phyloP scores from a whole-genome alignment of 1,140 invertebrate genomes.

The Bombus huntii region DNA sequence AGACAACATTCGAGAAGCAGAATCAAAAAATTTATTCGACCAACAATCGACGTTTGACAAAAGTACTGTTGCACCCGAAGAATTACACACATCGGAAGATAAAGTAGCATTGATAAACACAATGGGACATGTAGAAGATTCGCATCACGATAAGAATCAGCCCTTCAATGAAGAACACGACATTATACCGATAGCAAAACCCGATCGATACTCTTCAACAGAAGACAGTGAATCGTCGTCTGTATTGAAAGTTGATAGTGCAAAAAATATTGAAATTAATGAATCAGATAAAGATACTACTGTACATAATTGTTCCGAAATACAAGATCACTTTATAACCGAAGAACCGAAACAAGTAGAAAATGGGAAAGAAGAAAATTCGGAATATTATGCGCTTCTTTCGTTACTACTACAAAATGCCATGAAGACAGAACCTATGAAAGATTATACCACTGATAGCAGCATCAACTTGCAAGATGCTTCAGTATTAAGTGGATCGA shows the following conservation, averaged over 20 bases:
- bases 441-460: neutral
- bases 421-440: too few relatives aligned
- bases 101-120: too few relatives aligned
- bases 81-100: neutral
- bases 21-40: neutral
- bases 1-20: neutral
- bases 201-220: too few relatives aligned
- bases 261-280: too few relatives aligned
- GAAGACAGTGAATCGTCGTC: too few relatives aligned
- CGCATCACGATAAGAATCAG: neutral
- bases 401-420: neutral
- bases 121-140: too few relatives aligned
- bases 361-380: too few relatives aligned
- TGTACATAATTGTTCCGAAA: too few relatives aligned
- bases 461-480: neutral
- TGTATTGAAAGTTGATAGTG: too few relatives aligned
- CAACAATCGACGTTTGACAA: too few relatives aligned
- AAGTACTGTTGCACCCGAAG: neutral
- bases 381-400: neutral
- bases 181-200: neutral
- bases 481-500: rapidly evolving
- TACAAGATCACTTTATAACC: neutral
- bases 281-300: too few relatives aligned
- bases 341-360: neutral
- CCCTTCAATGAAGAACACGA: neutral